Evolutionary conservation across 2,797 vertebrate genomes (phyloP), one percentile per base, ranked within the genome.

Genomic region (Mormyrops boulengeri): DNA sequence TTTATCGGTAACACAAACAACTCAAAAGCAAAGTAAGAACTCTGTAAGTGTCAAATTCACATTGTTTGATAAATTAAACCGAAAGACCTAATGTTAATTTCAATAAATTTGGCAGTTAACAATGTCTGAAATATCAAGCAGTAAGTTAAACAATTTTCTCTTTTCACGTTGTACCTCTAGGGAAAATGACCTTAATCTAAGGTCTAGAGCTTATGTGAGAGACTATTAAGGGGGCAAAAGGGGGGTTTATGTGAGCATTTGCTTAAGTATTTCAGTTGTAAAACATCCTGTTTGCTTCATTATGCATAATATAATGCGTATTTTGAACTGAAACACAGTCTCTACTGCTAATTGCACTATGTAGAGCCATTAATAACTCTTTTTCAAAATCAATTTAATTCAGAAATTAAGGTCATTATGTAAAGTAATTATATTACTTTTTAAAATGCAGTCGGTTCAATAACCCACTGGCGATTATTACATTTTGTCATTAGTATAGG

Each of bases 401-500:
- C 19, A 60, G 34, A 87, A 87, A 87, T 57, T 87, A 87, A 87
- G 84, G 77, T 47, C 77, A 47, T 82, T 82, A 82, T 44, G 41
- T 82, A 82, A 82, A 82, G 77, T 82, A 82, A 82, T 82, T 82
- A 82, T 82, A 82, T 47, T 82, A 47, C 77, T 82, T 82, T 82
- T 82, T 82, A 82, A 82, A 85, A 52, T 85, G 12, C n/a, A 47
- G 49, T 85, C 11, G 11, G 49, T 52, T 85, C 84, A 85, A 9
- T 50, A 50, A 52, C 49, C 49, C 44, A 52, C 47, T 44, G 84
- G 49, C 9, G 6, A 52, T 85, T 85, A 50, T 85, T 85, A 34
- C 49, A 85, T 85, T 52, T 30, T 52, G 26, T 26, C 44, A 85
- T 85, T 85, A 85, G 84, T 52, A 85, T 22, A 85, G 84, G 84